Conservation (phyloP, 2,113 vertebrate species). For the Phylloscopus whistleri region DNA sequence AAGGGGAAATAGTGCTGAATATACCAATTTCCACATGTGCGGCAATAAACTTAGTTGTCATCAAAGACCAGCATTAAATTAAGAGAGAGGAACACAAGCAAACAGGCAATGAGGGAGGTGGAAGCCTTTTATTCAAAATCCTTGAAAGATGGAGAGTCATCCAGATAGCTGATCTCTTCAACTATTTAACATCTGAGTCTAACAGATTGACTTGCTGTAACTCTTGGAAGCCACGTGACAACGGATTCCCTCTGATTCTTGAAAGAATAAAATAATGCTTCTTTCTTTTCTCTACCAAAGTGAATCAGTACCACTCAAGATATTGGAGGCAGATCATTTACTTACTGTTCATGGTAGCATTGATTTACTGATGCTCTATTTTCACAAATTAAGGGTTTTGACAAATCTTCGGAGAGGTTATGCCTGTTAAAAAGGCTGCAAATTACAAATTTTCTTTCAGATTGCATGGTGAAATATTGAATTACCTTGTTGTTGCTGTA, state of each 20-base stretch:
- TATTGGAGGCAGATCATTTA: not conserved
- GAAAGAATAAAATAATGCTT: not conserved
- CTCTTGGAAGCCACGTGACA: not conserved
- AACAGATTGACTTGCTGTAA: not conserved
- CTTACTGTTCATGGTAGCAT: not conserved
- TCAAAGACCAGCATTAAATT: not conserved
- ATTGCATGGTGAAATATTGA: not conserved
- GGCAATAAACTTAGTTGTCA: not conserved
- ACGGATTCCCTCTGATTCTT: not conserved
- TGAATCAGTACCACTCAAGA: not conserved
- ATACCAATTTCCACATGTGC: not conserved
- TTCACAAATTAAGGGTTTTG: not conserved
- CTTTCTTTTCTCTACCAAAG: not conserved
- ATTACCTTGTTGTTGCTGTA: not conserved
- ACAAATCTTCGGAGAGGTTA: not conserved
- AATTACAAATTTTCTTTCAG: not conserved
- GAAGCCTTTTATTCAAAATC: not conserved
- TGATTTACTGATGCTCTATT: not conserved
- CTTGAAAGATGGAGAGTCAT: not conserved
- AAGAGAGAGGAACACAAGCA: not conserved
- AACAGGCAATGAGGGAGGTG: not conserved
- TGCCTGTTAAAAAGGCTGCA: not conserved
- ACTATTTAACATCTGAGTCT: not conserved
- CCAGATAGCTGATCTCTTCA: not conserved
- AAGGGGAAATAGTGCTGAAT: not conserved